Evolutionary conservation across 2,797 vertebrate species (phyloP), one percentile per base, ranked within the genome.

Genomic region (Gymnopithys bicolor): DNA sequence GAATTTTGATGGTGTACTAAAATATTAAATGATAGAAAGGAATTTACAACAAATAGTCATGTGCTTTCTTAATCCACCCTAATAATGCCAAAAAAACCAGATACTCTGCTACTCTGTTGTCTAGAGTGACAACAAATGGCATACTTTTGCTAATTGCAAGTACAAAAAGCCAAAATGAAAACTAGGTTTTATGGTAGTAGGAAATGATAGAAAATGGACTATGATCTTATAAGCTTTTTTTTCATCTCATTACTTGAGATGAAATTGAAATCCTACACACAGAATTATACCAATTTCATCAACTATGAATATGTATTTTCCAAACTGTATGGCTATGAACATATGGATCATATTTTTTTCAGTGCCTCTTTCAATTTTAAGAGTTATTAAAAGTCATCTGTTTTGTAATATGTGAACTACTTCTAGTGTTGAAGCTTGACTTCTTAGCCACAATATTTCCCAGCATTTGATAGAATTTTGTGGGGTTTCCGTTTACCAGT

Each of bases 131-230:
- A 64, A 64, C 73, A 92, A 93, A 92, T 56, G 45, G 46, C 82
- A 78, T 79, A 86, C 73, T 87, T 58, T 58, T 89, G 63, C 82
- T 96, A 97, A 95, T 79, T 95, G 58, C 51, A 73, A 88, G 69
- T 66, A 85, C 45, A 83, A 75, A 87, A 89, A 86, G 51, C 46
- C 87, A 81, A 83, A 81, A 86, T 86, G 68, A 88, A 89, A 86
- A 71, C 46, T 33, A 58, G 13, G 9, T 18, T 78, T 95, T 85
- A 68, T 84, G 51, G 19, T 46, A 86, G 32, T 24, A 87, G 66
- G 63, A 95, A 93, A 78, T 91, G 15, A 63, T 51, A 66, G 48
- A 75, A 91, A 80, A 95, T 84, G 63, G 67, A 70, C 76, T 79
- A 3, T 77, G 35, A 3, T 85, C 12, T 85, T 45, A 49, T 22